Evolutionary conservation across 2,113 vertebrate genomes (phyloP), one percentile per base, ranked within the genome.

Genomic region (Esox niger): DNA sequence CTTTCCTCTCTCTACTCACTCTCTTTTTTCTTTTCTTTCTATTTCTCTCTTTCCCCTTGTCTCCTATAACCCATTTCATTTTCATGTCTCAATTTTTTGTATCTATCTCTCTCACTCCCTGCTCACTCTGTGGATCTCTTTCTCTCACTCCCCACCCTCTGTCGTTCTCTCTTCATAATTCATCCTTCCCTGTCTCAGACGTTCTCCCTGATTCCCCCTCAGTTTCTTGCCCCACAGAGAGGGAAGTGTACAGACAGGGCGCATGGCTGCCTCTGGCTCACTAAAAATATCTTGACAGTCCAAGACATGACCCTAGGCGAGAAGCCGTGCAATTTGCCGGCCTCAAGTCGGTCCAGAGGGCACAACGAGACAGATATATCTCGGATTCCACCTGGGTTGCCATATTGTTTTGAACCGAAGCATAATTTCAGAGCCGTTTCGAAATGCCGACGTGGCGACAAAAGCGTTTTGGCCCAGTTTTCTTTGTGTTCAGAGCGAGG

Each of bases 261-360:
- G 80, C 84, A 87, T 87, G 85, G 79, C 73, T 80, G 77, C 85
- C 21, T 78, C 74, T 66, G 68, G 58, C 66, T 11, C 30, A 61
- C 82, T 90, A 86, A 82, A 88, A n/a, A n/a, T n/a, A n/a, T n/a
- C n/a, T n/a, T n/a, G n/a, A n/a, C n/a, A n/a, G n/a, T n/a, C n/a
- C n/a, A n/a, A 90, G 81, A 74, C 79, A 57, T 71, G 72, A 73
- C 75, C 1, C 43, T 71, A 80, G 64, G 79, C 82, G 82, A 88
- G 80, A 84, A 82, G 82, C 85, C 84, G 60, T 2, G 11, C 35
- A 2, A 38, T 38, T 13, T 38, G 35, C 35, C 35, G 15, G 11
- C 13, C 15, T 38, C 11, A 13, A 38, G 13, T 13, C 11, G 35
- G 13, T 2, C 35, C 15, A 13, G 35, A 38, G 35, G 35, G 35